Evolutionary conservation across 2,113 vertebrate species (phyloP), one percentile per base, ranked within the genome.

Genomic region (Gila orcuttii): DNA sequence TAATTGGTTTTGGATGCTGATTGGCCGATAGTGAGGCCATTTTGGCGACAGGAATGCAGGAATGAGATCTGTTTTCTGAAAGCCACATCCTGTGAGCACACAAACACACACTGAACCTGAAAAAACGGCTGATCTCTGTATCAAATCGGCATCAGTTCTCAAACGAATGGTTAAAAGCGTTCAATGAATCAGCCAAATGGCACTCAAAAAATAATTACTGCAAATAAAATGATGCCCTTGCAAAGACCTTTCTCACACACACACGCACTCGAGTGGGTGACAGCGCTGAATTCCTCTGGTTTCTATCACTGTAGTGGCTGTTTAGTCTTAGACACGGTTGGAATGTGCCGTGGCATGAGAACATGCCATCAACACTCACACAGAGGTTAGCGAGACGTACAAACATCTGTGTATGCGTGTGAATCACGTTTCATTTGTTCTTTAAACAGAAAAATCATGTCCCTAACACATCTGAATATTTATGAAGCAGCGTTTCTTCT

Each of bases 1-100:
- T 86, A 78, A 89, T 89, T 81, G 82, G 69, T 33, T 52, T 52
- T 77, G 82, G 60, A 82, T 89, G 82, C 71, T 82, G 85, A 86
- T 89, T 81, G 83, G 76, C 79, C 69, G 86, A 89, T 89, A 85
- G 77, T 52, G 62, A 85, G 73, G 88, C 81, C 71, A 85, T 89
- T 89, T 82, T 82, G 77, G 60, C 42, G n/a, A 77, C 76, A 19
- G 82, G 71, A 82, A 86, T 85, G 62, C 60, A 45, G 73, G 17
- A 42, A n/a, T 64, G 75, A 64, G 52, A 83, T 83, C 59, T 86
- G 74, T 80, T 81, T 81, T 59, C 69, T 47, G 55, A 75, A 57
- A 82, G 60, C 82, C 87, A 88, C 85, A 86, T 88, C 87, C 68
- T 86, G 76, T 59, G 36, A 69, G 42, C 52, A 60, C 47, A 75